A percentile compares a stretch with the other conserved stretches of the same genome.
phyloP scores from a whole-genome alignment of 2,888 invertebrate genomes.

The Andrena hattorfiana region DNA sequence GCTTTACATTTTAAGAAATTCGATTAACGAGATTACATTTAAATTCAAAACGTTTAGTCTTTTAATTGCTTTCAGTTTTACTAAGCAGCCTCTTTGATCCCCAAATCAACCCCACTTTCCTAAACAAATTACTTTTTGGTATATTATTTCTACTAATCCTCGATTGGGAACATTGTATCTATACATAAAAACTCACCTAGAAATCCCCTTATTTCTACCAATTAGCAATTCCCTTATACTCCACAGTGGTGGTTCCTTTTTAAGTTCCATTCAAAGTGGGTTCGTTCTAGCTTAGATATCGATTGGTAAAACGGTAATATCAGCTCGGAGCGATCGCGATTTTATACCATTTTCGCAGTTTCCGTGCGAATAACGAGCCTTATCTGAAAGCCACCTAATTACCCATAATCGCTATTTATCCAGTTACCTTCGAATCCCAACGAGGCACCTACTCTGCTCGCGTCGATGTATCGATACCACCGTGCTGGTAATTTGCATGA shows the following conservation, averaged over 20 bases:
- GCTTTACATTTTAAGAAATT: too few species aligned
- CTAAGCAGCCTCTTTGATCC: too few species aligned
- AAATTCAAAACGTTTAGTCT: too few species aligned
- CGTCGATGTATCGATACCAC: conserved; percentile 49
- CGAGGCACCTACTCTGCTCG: conserved; percentile 22
- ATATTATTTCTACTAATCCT: too few species aligned
- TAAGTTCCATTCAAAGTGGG: not conserved
- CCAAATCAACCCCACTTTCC: too few species aligned
- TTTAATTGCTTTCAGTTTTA: too few species aligned
- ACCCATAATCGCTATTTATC: conserved; percentile 51
- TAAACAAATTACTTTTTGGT: too few species aligned
- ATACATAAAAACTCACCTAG: too few species aligned
- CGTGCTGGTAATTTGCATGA: conserved; percentile 57
- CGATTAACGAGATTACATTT: too few species aligned
- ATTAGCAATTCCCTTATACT: not conserved
- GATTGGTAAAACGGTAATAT: not conserved
- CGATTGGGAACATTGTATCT: too few species aligned
- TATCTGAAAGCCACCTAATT: conserved; percentile 50
- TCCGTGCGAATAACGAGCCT: conserved; percentile 11
- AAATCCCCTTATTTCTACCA: too few species aligned
- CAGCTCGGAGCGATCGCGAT: not conserved
- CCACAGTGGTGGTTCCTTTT: not conserved
- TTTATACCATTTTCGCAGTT: conserved; percentile 7
- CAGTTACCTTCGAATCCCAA: conserved; percentile 31
- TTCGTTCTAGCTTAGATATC: not conserved